Evolutionary conservation across 2,888 invertebrate species (phyloP), one percentile per base, ranked within the genome.

Genomic region (Troglohyphantes excavatus): DNA sequence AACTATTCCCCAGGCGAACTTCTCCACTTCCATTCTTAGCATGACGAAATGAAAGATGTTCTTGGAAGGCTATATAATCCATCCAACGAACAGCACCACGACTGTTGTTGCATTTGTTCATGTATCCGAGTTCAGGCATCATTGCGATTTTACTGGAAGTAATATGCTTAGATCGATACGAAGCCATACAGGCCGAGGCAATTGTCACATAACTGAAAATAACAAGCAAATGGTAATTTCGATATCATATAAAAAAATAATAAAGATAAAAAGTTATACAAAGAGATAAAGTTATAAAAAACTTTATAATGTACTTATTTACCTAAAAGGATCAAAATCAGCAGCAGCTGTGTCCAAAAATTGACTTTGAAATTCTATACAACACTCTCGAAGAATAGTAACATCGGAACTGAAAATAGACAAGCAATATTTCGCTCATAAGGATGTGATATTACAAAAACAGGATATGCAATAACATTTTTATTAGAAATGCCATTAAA

Each of bases 151-250:
- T 65, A 2, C 33, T 9, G 17, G 23, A 3, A 21, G 5, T 6
- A 11, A 13, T 3, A 9, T 29, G 73, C 2, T 11, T 11, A 1
- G 21, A 59, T 1, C 72, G 13, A 23, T 61, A 83, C 19, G 21
- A n/a, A 19, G 73, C 46, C 73, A 65, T 72, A 27, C 73, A 46
- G 2, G 27, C 46, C 2, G 73, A 73, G 2, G 83, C 83, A 17
- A 83, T 83, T 1, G 65, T 83, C 6, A 73, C 29, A 46, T 83
- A 83, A 11, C 65, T 73, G n/a, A 53, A 53, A n/a, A 53, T 46
- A 46, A n/a, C 9, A 1, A 53, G n/a, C 21, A 61, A 61, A 27
- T 33, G 61, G 29, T 19, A 61, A 72, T 2, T 17, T 72, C 9
- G 1, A 46, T n/a, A n/a, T n/a, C 5, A n/a, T 53, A 2, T 2